phyloP scores from a whole-genome alignment of 2,113 vertebrate genomes.

The Tor tambroides region DNA sequence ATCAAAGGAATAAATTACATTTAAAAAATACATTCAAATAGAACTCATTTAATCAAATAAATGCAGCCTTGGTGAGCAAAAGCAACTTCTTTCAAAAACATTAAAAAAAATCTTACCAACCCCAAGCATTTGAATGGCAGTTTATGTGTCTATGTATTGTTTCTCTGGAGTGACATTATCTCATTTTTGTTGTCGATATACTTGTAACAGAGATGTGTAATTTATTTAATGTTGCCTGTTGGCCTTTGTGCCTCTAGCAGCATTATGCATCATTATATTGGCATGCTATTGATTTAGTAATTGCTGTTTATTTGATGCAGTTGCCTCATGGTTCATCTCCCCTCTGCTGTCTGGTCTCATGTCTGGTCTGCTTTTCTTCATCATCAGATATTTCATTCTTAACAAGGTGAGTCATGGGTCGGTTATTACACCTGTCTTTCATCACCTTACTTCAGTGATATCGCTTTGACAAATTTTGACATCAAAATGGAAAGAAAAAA shows the following conservation, averaged over 20 bases:
- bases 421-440: neutral
- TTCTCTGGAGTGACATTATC: neutral
- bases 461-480: neutral
- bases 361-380: slow-evolving; percentile 93
- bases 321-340: slow-evolving; percentile 99
- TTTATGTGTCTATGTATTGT: neutral
- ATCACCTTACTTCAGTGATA: neutral
- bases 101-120: neutral
- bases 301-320: slow-evolving; percentile 73
- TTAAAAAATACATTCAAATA: neutral
- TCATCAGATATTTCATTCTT: slow-evolving; percentile 96
- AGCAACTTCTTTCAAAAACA: neutral
- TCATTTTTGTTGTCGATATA: neutral
- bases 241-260: slow-evolving; percentile 6
- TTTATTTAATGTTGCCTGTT: neutral
- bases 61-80: no score
- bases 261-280: neutral
- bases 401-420: slow-evolving; percentile 83
- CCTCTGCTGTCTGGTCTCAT: slow-evolving; percentile 96
- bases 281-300: slow-evolving; percentile 1
- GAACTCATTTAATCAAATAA: neutral
- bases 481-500: no score
- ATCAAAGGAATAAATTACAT: neutral
- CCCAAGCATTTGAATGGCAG: neutral
- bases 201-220: neutral